Evolutionary conservation across 2,113 vertebrate species (phyloP).

Genomic region (Pagrus major): DNA sequence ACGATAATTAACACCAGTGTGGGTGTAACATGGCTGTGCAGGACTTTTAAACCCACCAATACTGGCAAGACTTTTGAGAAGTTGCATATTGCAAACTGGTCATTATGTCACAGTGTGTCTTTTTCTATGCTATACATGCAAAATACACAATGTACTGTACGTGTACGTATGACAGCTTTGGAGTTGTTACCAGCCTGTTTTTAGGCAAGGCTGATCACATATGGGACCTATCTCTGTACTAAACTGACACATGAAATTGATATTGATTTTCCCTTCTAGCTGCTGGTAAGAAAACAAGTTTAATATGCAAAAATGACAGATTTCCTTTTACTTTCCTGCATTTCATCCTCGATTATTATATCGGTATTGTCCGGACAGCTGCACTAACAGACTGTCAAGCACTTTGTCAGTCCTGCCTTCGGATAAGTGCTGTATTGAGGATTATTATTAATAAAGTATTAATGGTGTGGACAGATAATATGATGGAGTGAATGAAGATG

Average conservation of each 20-base stretch:
- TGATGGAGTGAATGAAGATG: conserved; percentile 4
- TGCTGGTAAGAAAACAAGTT: conserved; percentile 3
- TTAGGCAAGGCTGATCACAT: background rate
- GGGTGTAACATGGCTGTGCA: background rate
- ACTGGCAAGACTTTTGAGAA: conserved; percentile 1
- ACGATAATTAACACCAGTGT: conserved; percentile 37
- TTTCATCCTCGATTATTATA: conserved; percentile 19
- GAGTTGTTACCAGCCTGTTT: background rate
- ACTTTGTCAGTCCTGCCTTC: conserved; percentile 32
- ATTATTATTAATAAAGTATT: conserved; percentile 17
- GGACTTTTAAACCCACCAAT: background rate
- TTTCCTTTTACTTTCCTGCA: background rate
- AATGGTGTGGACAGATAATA: conserved; percentile 11
- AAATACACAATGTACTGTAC: background rate
- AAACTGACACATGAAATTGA: background rate
- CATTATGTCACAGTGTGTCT: background rate
- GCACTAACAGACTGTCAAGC: background rate
- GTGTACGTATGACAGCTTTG: background rate
- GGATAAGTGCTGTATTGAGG: conserved; percentile 15
- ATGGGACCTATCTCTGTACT: background rate
- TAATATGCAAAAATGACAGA: conserved; percentile 6
- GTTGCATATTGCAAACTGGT: background rate
- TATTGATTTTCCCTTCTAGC: background rate
- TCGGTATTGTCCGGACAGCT: conserved; percentile 15
- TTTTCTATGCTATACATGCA: background rate